Base-by-base conservation (phyloP, 1,140 invertebrate genomes). In the Subanguina moxae region DNA sequence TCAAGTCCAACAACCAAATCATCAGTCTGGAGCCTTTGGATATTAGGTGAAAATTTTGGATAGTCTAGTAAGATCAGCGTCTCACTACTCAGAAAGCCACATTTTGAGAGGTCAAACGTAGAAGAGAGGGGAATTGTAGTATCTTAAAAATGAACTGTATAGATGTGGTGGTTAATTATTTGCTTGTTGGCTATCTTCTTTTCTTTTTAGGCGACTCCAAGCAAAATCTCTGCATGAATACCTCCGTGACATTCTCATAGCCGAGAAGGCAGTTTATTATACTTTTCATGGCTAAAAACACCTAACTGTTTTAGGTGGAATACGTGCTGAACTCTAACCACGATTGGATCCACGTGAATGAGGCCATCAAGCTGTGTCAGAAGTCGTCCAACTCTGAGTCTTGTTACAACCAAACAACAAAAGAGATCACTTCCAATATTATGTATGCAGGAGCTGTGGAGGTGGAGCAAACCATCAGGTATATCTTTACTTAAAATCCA, bases 1-100 rank as follows among this genome's bases (percentile, higher is more conserved):
- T 76, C 23, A 78, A 76, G 46, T 70, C 67, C 5, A 59, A 58
- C 48, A 61, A 52, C 27, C 45, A 78, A 45, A 63, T 78, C 23
- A 21, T 76, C 19, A 61, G 76, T 63, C 68, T 76, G 64, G 75
- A 76, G 25, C 75, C 75, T 17, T 46, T 76, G 19, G 75, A 78
- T 58, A 63, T 78, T 30, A 66, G 32, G 32, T 38, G 11, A 11
- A n/a, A n/a, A n/a, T n/a, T 3, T 38, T 11, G 32, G 3, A 38
- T 38, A 38, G 3, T 38, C 11, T 38, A 11, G 11, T 38, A 38
- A 38, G 11, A 38, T 38, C 11, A 5, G 11, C 32, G 32, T 38
- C 11, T 38, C 32, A 38, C n/a, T n/a, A n/a, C n/a, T n/a, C n/a
- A n/a, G n/a, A n/a, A n/a, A n/a, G n/a, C n/a, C n/a, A n/a, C n/a